Evolutionary conservation across 2,888 invertebrate species (phyloP).

Genomic region (Caenorhabditis angaria): DNA sequence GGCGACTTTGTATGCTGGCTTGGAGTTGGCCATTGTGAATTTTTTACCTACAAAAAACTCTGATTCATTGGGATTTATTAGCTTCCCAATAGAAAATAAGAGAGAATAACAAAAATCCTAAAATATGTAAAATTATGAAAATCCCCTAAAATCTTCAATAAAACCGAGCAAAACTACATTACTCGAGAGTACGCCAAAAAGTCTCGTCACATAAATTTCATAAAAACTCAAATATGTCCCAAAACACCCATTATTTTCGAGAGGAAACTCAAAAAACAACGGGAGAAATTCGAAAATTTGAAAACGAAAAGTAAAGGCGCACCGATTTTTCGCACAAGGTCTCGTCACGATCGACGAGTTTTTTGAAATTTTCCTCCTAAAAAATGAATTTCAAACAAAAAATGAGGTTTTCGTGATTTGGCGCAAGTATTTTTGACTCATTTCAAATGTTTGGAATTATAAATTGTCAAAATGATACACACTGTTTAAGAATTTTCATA

Average conservation of each 20-base stretch:
- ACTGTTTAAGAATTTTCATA: too few species aligned
- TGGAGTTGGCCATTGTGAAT: constrained; percentile 46
- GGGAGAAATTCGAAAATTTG: constrained; percentile 20
- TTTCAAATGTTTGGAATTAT: too few species aligned
- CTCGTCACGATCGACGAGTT: constrained; percentile 21
- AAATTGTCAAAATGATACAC: too few species aligned
- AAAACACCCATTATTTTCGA: constrained; percentile 5
- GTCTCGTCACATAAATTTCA: neutral
- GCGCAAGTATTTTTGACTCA: too few species aligned
- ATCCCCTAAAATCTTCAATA: neutral
- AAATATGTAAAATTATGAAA: neutral
- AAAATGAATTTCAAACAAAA: neutral
- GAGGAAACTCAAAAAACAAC: constrained; percentile 4
- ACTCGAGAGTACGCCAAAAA: neutral
- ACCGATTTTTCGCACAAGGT: constrained; percentile 12
- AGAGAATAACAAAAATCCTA: neutral
- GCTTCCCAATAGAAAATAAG: too few species aligned
- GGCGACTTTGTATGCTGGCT: constrained; percentile 74
- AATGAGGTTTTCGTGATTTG: neutral
- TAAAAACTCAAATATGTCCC: neutral
- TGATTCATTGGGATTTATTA: neutral
- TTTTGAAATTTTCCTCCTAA: constrained; percentile 7
- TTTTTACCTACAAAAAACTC: constrained; percentile 30
- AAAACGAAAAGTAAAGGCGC: constrained; percentile 34
- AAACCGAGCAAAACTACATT: neutral